phyloP scores from a whole-genome alignment of 2,113 vertebrate genomes.

The Sylvietta virens region DNA sequence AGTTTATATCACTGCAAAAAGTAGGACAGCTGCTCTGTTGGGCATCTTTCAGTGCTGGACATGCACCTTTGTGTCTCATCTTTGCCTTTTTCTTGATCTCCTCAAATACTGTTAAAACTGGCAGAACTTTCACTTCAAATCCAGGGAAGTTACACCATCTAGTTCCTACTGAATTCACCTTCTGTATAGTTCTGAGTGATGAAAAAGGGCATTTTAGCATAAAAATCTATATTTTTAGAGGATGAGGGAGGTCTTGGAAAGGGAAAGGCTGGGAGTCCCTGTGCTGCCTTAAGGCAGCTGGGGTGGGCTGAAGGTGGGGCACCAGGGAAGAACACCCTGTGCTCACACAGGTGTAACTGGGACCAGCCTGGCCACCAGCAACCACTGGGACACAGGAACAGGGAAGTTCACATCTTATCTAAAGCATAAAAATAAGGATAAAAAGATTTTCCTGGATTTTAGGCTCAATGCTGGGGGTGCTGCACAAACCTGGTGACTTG shows the following conservation, averaged over 20 bases:
- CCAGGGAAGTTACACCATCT: background rate
- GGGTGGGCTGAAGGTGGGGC: background rate
- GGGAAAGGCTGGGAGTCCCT: no score
- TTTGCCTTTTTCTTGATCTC: background rate
- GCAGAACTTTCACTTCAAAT: background rate
- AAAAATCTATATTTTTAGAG: background rate
- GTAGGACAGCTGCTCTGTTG: background rate
- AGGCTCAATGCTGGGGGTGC: background rate
- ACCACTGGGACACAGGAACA: background rate
- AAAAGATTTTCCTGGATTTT: background rate
- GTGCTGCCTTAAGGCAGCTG: background rate
- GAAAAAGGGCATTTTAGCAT: background rate
- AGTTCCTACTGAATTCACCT: background rate
- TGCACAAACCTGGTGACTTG: background rate
- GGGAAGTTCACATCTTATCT: background rate
- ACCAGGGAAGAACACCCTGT: background rate
- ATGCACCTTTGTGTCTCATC: background rate
- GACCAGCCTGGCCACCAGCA: background rate
- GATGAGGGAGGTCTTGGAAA: background rate
- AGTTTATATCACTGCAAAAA: background rate
- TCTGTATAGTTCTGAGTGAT: background rate
- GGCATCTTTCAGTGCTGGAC: background rate
- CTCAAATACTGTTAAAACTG: background rate
- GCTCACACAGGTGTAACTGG: accelerated
- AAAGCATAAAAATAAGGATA: background rate